phyloP scores from a whole-genome alignment of 2,797 vertebrate genomes.

The Sebastes nivosus region DNA sequence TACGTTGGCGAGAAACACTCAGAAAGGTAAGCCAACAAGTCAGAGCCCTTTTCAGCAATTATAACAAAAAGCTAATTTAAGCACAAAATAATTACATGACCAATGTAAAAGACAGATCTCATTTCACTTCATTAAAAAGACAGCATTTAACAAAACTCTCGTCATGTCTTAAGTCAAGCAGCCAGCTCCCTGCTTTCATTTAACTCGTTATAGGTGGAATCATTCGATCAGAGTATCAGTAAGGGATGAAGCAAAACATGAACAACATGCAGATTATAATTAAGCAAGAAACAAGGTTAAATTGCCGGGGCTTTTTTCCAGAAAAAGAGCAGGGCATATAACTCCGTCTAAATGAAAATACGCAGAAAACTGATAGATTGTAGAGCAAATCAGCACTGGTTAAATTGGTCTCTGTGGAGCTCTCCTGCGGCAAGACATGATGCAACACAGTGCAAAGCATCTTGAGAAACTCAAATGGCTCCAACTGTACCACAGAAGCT shows the following conservation, averaged over 20 bases:
- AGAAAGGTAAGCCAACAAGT: not conserved
- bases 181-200: slow-evolving; percentile 13
- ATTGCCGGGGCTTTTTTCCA: slow-evolving; percentile 30
- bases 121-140: slow-evolving; percentile 32
- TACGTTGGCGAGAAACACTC: not conserved
- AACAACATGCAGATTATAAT: slow-evolving; percentile 23
- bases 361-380: slow-evolving; percentile 51
- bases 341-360: slow-evolving; percentile 47
- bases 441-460: slow-evolving; percentile 71
- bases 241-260: slow-evolving; percentile 13
- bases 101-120: not conserved
- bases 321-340: slow-evolving; percentile 43
- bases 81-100: slow-evolving; percentile 5
- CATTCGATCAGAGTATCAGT: slow-evolving; percentile 30
- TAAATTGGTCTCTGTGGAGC: slow-evolving; percentile 61
- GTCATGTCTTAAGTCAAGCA: not conserved
- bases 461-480: slow-evolving; percentile 50
- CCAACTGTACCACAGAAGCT: slow-evolving; percentile 4
- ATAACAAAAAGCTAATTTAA: slow-evolving; percentile 17
- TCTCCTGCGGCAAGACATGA: slow-evolving; percentile 66
- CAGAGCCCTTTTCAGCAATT: not conserved
- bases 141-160: slow-evolving; percentile 1
- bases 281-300: slow-evolving; percentile 28
- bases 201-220: slow-evolving; percentile 35
- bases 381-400: slow-evolving; percentile 48